Base-by-base conservation (phyloP, 1,140 invertebrate species). In the Neuroterus valhalla region DNA sequence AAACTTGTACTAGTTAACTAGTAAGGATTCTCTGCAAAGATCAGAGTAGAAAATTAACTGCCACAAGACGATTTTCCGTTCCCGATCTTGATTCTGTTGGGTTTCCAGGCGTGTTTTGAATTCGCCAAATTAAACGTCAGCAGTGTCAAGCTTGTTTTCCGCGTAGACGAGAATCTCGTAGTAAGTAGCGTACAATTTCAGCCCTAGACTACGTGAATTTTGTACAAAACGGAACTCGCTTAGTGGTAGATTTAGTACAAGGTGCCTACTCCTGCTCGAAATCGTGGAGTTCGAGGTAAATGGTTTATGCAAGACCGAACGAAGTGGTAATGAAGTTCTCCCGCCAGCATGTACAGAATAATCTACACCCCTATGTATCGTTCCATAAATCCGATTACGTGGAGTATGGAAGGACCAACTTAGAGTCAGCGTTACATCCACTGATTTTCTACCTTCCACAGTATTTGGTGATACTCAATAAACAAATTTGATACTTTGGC, bases 261-360 rank as follows among this genome's bases (percentile, higher is more conserved):
- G 82, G 85, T 86, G 85, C 84, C 80, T 84, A 83, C 85, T 86
- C 86, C 86, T 85, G 85, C 86, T 86, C 82, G 85, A 88, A 88
- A 88, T 87, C 87, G 85, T 85, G 84, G 80, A 87, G 86, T 88
- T 88, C 83, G 85, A 88, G 88, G 88, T 89, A 88, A 89, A 89
- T 89, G 88, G 88, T 88, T 89, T 89, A 89, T 87, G 88, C 88
- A 89, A 89, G 87, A 88, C 84, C 86, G 87, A 88, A 85, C 87
- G 84, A 87, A 88, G 87, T 85, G 87, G 86, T 88, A 89, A 89
- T 89, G 88, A 89, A 89, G 86, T 89, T 88, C 87, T 87, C 83
- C 81, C 78, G 78, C 74, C 70, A 78, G 74, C 80, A 78, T 84
- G 83, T 86, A 85, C 83, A 82, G 86, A 81, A 88, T 88, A 88